Conservation (phyloP, 2,888 invertebrate genomes). For the Ceramica pisi region DNA sequence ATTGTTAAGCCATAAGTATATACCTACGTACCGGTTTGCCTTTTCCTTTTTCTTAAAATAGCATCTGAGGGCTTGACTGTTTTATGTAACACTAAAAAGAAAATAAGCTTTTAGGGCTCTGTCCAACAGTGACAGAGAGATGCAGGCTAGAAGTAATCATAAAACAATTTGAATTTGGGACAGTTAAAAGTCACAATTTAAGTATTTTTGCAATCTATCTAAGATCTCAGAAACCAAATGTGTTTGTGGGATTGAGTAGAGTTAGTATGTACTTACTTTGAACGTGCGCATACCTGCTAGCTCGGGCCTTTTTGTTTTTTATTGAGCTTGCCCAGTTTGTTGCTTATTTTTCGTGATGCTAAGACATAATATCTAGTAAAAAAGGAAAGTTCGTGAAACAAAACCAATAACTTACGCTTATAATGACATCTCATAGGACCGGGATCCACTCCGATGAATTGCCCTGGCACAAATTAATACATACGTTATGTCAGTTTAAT, state of each 20-base stretch:
- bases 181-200: no score
- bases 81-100: constrained; percentile 41
- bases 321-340: no score
- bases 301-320: no score
- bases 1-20: no score
- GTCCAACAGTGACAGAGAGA: not conserved
- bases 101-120: not conserved
- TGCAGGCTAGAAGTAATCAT: not conserved
- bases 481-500: not conserved
- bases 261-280: no score
- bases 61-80: not conserved
- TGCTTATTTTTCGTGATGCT: no score
- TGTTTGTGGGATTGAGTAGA: no score
- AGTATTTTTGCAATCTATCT: no score
- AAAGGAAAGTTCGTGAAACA: not conserved
- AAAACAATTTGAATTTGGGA: not conserved
- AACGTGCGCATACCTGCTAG: no score
- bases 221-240: no score
- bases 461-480: constrained; percentile 40
- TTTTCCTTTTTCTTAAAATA: constrained; percentile 29
- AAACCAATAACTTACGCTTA: constrained; percentile 58
- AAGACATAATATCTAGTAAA: not conserved
- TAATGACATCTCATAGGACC: constrained; percentile 57
- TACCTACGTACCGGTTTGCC: constrained; percentile 11
- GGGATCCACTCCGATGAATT: constrained; percentile 8